phyloP scores from a whole-genome alignment of 2,888 invertebrate genomes.

The Theristus sp. region DNA sequence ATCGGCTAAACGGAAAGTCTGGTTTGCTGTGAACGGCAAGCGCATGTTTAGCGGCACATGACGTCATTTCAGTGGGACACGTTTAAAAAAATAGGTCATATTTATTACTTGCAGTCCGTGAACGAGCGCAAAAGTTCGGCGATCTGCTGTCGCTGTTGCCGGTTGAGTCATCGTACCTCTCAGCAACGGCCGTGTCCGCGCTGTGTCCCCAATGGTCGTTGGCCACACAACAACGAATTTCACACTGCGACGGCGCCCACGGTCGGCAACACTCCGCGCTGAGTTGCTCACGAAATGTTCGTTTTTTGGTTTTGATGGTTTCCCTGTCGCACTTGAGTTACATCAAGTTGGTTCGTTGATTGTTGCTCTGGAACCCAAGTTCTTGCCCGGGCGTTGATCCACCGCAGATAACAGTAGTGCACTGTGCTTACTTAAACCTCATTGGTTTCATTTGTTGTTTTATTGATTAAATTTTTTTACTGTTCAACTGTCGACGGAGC shows the following conservation, averaged over 20 bases:
- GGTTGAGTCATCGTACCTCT: background rate
- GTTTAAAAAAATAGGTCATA: too few relatives aligned
- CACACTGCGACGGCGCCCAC: background rate
- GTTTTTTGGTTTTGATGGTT: too few relatives aligned
- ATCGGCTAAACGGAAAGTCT: too few relatives aligned
- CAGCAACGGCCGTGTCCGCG: background rate
- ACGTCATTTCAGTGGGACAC: too few relatives aligned
- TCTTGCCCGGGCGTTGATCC: background rate
- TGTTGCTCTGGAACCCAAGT: background rate
- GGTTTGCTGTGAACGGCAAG: too few relatives aligned
- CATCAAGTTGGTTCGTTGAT: background rate
- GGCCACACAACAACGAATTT: background rate
- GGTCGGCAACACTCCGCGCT: background rate
- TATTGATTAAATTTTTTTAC: too few relatives aligned
- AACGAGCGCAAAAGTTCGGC: background rate
- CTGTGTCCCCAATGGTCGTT: background rate
- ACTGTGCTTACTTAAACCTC: background rate
- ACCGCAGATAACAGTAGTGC: background rate
- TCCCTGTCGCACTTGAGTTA: too few relatives aligned
- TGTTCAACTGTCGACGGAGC: too few relatives aligned
- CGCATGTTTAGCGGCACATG: too few relatives aligned
- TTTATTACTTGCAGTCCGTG: background rate
- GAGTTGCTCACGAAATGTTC: background rate
- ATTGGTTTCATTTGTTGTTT: too few relatives aligned
- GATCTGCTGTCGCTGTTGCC: background rate